These are phyloP conservation scores for Myocastor coypus DNA, from an alignment of 2,113 vertebrate genomes.

Conservation along the genomic window DNA sequence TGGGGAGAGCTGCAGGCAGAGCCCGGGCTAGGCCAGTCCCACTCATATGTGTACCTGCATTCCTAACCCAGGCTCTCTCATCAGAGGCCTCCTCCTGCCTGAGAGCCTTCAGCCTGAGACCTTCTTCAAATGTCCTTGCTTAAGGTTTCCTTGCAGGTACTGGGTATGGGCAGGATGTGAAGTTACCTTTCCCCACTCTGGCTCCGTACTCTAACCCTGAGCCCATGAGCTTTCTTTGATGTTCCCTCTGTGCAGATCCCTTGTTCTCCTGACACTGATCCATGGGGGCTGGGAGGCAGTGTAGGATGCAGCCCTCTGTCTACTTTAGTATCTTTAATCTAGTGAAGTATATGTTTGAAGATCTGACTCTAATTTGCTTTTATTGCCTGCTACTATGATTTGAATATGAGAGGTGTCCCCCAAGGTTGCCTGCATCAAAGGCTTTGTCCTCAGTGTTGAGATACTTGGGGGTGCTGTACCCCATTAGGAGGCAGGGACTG, in stretches of 20 bases:
- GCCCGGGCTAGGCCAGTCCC: rapidly evolving
- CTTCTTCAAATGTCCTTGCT: background rate
- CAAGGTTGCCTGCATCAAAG: background rate
- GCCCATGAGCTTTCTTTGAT: background rate
- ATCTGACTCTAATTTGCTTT: background rate
- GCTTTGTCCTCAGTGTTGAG: background rate
- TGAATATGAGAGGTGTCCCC: background rate
- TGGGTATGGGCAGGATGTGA: background rate
- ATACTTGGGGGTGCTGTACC: no score
- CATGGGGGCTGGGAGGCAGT: background rate
- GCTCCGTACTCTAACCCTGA: background rate
- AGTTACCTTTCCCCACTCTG: background rate
- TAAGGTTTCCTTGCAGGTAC: background rate
- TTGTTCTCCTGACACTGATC: background rate
- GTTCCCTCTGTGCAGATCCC: background rate
- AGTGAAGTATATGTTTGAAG: background rate
- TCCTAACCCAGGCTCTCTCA: background rate
- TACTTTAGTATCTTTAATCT: background rate
- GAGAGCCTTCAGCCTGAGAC: background rate
- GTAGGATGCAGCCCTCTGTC: background rate
- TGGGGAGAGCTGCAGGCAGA: background rate
- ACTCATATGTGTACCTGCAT: background rate
- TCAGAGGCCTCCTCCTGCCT: background rate
- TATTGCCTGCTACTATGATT: background rate
- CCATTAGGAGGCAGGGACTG: background rate